These are phyloP conservation scores for Leptobrachium ailaonicum DNA, from an alignment of 2,113 vertebrate genomes.

Conservation along the genomic window DNA sequence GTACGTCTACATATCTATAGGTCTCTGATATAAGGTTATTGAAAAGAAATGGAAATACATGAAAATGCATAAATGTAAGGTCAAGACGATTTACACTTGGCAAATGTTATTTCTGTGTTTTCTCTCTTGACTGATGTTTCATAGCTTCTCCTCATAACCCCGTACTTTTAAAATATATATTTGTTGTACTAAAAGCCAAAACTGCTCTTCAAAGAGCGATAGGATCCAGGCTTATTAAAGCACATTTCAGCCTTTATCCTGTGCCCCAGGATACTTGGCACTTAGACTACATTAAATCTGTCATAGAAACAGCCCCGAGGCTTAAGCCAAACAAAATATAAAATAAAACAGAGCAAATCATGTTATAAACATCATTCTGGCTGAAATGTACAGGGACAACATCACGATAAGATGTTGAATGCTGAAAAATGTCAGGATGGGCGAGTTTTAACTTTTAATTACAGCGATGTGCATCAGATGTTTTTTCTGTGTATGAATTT, in stretches of 20 bases:
- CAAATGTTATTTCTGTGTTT: too few relatives aligned
- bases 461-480: background rate
- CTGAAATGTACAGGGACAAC: background rate
- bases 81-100: too few relatives aligned
- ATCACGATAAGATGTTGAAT: background rate
- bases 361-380: background rate
- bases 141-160: too few relatives aligned
- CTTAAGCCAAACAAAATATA: background rate
- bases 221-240: constrained; percentile 2
- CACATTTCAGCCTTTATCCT: background rate
- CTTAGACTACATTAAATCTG: constrained; percentile 8
- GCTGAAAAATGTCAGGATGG: background rate
- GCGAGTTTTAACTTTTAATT: background rate
- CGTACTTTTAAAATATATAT: background rate
- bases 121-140: too few relatives aligned
- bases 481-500: too few relatives aligned
- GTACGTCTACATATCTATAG: too few relatives aligned
- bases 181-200: background rate
- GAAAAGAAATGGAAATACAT: too few relatives aligned
- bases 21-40: too few relatives aligned
- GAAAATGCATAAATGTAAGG: too few relatives aligned
- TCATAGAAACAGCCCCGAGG: background rate
- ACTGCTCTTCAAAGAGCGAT: background rate
- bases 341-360: background rate
- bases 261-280: background rate